phyloP scores from a whole-genome alignment of 37 sponge, comb jelly and placozoan genomes.

The Theonella swinhoei region DNA sequence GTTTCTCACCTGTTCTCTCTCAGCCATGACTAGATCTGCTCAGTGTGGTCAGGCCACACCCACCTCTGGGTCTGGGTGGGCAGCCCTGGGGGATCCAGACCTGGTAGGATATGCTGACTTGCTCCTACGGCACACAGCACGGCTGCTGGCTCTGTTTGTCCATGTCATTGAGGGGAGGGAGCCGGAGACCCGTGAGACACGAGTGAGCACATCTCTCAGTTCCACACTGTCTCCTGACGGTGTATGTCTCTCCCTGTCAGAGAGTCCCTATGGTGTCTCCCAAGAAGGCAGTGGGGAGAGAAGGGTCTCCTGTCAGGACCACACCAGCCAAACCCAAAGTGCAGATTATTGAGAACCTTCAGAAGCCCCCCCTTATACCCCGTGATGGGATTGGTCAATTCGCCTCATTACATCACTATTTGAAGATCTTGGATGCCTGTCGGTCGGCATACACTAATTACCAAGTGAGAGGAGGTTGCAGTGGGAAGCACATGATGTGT shows the following conservation, averaged over 20 bases:
- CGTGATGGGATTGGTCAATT: conserved; percentile 58
- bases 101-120: conserved; percentile 12
- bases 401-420: conserved; percentile 32
- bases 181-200: conserved; percentile 43
- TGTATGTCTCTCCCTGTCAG: neutral
- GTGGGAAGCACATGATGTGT: too few relatives aligned
- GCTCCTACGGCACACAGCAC: conserved; percentile 53
- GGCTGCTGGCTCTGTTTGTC: conserved; percentile 54
- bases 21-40: conserved; percentile 12
- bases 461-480: too few relatives aligned
- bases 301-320: neutral
- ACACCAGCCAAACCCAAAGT: neutral
- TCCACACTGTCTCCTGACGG: neutral
- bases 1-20: conserved; percentile 45
- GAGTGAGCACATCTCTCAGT: conserved; percentile 49
- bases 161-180: conserved; percentile 72
- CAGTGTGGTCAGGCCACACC: conserved; percentile 9
- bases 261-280: neutral
- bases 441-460: conserved; percentile 72
- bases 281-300: neutral
- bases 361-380: conserved; percentile 9
- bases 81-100: conserved; percentile 13
- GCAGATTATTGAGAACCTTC: neutral
- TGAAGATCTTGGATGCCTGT: conserved; percentile 60
- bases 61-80: neutral